phyloP scores from a whole-genome alignment of 2,888 invertebrate genomes.

The Hypomecis punctinalis region DNA sequence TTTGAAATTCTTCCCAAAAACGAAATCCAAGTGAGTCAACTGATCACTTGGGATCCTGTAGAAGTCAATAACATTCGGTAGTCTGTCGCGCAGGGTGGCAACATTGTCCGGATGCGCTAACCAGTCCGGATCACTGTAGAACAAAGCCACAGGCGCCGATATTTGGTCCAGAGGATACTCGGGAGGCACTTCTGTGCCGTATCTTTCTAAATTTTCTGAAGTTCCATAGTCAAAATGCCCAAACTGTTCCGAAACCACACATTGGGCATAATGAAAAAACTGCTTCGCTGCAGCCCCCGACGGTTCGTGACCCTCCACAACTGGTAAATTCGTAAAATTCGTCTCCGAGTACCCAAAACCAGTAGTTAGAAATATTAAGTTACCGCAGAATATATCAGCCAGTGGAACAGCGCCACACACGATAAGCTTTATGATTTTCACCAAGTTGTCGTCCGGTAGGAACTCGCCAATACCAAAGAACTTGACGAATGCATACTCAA shows the following conservation, averaged over 20 bases:
- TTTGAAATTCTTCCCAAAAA: conserved; percentile 67
- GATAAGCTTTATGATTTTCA: conserved; percentile 69
- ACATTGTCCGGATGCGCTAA: conserved; percentile 86
- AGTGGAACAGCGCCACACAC: conserved; percentile 74
- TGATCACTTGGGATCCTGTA: conserved; percentile 81
- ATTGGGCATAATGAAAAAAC: conserved; percentile 83
- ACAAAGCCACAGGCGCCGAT: conserved; percentile 63
- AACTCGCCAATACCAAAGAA: conserved; percentile 86
- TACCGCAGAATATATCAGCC: conserved; percentile 83
- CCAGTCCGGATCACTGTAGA: conserved; percentile 86
- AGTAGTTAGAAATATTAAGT: conserved; percentile 84
- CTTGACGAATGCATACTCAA: conserved; percentile 54
- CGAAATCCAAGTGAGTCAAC: conserved; percentile 74
- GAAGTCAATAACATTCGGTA: conserved; percentile 83
- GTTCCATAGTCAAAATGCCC: conserved; percentile 65
- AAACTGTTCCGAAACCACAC: conserved; percentile 61
- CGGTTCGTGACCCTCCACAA: conserved; percentile 81
- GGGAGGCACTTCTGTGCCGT: conserved; percentile 61
- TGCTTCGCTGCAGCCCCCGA: conserved; percentile 84
- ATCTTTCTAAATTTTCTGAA: conserved; percentile 56
- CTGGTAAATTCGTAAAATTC: conserved; percentile 84
- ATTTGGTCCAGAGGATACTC: conserved; percentile 61
- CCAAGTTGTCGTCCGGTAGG: conserved; percentile 83
- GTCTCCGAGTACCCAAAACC: conserved; percentile 85
- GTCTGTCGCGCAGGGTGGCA: conserved; percentile 71